Evolutionary conservation across 30 jellyfish, hydroid and myxozoan genomes (phyloP), one percentile per base, ranked within the genome.

Genomic region (Cassiopea xamachana): DNA sequence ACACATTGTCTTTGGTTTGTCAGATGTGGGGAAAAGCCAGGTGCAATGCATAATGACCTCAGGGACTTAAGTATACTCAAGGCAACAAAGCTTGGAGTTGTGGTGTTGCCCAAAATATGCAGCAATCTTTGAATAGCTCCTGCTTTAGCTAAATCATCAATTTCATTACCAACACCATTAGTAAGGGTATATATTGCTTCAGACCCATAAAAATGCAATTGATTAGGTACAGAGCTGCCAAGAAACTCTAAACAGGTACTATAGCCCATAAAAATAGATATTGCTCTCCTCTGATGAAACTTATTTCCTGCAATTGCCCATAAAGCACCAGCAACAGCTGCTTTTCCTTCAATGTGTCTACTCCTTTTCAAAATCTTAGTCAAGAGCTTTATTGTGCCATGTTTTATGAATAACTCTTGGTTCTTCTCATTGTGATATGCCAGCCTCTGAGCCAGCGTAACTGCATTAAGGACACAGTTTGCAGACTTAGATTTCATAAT

Each of bases 241-340:
- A 90, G 92, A 43, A 90, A 90, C 70, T 90, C 97, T 48, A 88
- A 27, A 49, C 90, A 80, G 9, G 86, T 71, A 12, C 74, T 16
- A 1, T 49, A 46, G 39, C 95, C 95, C 75, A 88, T 80, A 16
- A 48, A 50, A 2, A 87, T 64, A 12, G 97, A 81, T 15, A 90
- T 81, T 39, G 92, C 92, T 59, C 92, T 73, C 64, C 78, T 75
- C 45, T 80, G 92, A 75, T 90, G 89, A 46, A 82, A 76, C 59
- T 82, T 90, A 18, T 76, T 49, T 7, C 92, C 97, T 44, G 97
- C 97, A 10, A 90, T 82, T 8, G 97, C 92, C 97, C 92, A 81
- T 55, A 82, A 73, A 1, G 92, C 92, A 7, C 92, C 89, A 47
- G 89, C 89, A 18, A 88, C 78, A 17, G 86, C 92, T 47, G 85